These are phyloP conservation scores for Dermochelys coriacea DNA, from an alignment of 2,797 vertebrate genomes.

Conservation along the genomic window DNA sequence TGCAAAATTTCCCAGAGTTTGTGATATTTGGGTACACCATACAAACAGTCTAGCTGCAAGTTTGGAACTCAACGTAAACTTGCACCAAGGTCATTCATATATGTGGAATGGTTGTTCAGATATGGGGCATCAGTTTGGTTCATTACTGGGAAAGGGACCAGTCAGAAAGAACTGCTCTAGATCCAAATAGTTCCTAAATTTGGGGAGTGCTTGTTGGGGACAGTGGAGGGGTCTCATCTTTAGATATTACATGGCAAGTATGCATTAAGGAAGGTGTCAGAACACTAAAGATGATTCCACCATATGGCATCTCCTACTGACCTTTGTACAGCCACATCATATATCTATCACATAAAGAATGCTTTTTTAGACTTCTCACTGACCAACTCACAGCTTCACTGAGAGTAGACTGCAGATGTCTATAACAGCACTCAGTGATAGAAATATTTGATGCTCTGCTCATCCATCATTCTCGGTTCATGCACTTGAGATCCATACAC, in stretches of 20 bases:
- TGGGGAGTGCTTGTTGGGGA: background rate
- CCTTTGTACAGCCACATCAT: too few relatives aligned
- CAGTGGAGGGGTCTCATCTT: background rate
- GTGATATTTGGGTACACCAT: too few relatives aligned
- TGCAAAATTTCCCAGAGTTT: background rate
- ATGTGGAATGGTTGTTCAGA: too few relatives aligned
- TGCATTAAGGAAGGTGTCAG: background rate
- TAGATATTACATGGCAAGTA: background rate
- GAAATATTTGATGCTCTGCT: background rate
- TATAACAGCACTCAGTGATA: background rate
- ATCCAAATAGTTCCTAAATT: background rate
- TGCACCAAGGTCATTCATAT: too few relatives aligned
- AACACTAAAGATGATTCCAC: background rate
- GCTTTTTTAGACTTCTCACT: background rate
- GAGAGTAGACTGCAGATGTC: background rate
- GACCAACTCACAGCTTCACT: rapidly evolving
- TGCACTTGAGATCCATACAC: rapidly evolving
- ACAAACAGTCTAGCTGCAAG: too few relatives aligned
- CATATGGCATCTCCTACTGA: background rate
- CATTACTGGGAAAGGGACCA: background rate
- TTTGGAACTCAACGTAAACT: too few relatives aligned
- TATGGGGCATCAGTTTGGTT: background rate
- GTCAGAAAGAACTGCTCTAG: background rate
- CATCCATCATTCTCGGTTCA: rapidly evolving
- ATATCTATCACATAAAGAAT: background rate